phyloP scores from a whole-genome alignment of 2,797 vertebrate genomes.

The Micromesistius poutassou region DNA sequence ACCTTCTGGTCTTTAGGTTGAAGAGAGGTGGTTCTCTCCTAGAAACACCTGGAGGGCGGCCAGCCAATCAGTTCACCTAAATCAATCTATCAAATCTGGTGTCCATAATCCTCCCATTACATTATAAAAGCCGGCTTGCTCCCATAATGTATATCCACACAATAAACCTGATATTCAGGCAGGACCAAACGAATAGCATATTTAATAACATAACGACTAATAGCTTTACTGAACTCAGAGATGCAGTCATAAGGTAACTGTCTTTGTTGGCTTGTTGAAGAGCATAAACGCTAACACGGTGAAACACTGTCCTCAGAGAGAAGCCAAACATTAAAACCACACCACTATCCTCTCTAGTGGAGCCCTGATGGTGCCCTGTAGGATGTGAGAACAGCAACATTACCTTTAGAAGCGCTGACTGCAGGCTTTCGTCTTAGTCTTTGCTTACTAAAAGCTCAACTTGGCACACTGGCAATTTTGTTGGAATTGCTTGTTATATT shows the following conservation, averaged over 20 bases:
- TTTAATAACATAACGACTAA: too few species aligned
- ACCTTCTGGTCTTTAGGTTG: background rate
- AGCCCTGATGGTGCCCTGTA: background rate
- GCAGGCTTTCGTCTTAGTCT: background rate
- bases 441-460: background rate
- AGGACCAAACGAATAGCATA: background rate
- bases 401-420: background rate
- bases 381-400: background rate
- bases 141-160: background rate
- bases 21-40: background rate
- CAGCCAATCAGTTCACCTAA: background rate
- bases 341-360: background rate
- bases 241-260: background rate
- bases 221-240: background rate
- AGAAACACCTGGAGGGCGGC: background rate
- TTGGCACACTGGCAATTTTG: background rate
- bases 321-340: background rate
- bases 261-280: background rate
- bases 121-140: constrained; percentile 1
- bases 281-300: background rate
- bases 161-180: background rate
- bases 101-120: background rate
- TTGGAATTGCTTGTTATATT: background rate
- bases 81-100: background rate
- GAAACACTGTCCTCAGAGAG: background rate